Percentiles rank a stretch among this genome's conserved stretches.
phyloP scores from a whole-genome alignment of 2,113 vertebrate genomes.

The Gnathonemus longibarbis region DNA sequence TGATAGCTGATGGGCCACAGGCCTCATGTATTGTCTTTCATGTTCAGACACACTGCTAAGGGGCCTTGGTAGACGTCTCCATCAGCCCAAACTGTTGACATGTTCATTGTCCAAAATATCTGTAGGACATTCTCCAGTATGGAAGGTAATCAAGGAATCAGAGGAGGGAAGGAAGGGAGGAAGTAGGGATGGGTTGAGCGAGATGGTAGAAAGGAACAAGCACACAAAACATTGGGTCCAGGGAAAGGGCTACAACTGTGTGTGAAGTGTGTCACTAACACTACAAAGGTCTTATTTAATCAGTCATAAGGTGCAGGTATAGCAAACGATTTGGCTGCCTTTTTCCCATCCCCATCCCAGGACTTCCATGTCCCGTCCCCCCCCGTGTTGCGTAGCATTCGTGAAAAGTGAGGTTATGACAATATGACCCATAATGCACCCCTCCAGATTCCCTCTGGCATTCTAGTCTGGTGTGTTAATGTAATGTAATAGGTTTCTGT shows the following conservation, averaged over 20 bases:
- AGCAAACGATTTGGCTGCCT: not conserved
- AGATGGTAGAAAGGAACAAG: not conserved
- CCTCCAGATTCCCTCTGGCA: not conserved
- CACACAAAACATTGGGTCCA: not conserved
- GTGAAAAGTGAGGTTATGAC: not conserved
- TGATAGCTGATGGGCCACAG: not conserved
- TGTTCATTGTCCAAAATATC: not conserved
- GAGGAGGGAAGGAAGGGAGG: not conserved
- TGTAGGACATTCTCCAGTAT: not conserved
- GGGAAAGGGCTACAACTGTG: not conserved
- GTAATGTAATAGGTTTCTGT: not conserved
- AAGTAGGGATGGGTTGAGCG: not conserved
- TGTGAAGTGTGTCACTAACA: not conserved
- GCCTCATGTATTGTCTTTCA: not conserved
- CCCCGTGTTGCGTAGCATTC: not conserved
- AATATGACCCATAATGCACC: not conserved
- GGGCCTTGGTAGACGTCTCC: not conserved
- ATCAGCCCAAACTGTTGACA: not conserved
- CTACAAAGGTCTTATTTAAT: not conserved
- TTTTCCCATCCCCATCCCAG: not conserved
- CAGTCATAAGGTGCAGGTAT: not conserved
- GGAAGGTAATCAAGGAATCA: not conserved
- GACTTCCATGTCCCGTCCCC: too few species aligned
- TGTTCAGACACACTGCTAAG: not conserved
- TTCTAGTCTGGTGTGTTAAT: not conserved